Evolutionary conservation across 64 coral and sea anemone species (phyloP).

Genomic region (Montipora foliosa): DNA sequence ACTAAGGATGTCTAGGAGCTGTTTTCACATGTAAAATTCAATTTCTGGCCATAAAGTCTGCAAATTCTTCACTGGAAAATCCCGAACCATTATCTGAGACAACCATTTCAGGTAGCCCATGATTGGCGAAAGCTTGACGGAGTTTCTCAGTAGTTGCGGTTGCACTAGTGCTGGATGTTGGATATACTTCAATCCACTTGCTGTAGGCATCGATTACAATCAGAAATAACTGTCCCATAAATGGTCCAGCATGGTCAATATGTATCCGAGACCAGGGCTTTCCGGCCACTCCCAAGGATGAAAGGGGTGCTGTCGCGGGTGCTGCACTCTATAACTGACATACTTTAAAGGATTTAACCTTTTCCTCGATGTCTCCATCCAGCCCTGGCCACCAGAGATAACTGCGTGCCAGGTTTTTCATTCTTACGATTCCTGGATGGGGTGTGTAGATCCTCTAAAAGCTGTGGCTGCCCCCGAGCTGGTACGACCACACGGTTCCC

Average conservation of each 20-base stretch:
- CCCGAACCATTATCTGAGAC: constrained; percentile 65
- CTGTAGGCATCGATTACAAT: constrained; percentile 39
- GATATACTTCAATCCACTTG: constrained; percentile 54
- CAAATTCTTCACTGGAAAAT: constrained; percentile 28
- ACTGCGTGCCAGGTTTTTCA: too few species aligned
- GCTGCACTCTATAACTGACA: constrained; percentile 32
- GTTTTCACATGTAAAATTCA: constrained; percentile 42
- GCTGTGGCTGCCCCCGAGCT: neutral
- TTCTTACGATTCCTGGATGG: too few species aligned
- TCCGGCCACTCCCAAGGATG: constrained; percentile 40
- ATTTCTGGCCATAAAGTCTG: constrained; percentile 31
- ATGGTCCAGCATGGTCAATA: constrained; percentile 51
- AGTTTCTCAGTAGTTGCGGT: constrained; percentile 6
- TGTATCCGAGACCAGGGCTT: constrained; percentile 40
- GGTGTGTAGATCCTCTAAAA: neutral
- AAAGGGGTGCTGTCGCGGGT: constrained; percentile 14
- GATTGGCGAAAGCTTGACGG: constrained; percentile 12
- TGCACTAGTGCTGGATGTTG: neutral
- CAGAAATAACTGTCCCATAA: constrained; percentile 50
- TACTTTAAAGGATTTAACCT: neutral
- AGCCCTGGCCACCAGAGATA: too few species aligned
- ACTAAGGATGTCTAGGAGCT: neutral
- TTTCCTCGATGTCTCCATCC: too few species aligned
- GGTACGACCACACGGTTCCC: constrained; percentile 4
- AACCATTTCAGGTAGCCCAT: constrained; percentile 41